Conservation (phyloP, 2,113 vertebrate species). For the Pampusana beccarii region DNA sequence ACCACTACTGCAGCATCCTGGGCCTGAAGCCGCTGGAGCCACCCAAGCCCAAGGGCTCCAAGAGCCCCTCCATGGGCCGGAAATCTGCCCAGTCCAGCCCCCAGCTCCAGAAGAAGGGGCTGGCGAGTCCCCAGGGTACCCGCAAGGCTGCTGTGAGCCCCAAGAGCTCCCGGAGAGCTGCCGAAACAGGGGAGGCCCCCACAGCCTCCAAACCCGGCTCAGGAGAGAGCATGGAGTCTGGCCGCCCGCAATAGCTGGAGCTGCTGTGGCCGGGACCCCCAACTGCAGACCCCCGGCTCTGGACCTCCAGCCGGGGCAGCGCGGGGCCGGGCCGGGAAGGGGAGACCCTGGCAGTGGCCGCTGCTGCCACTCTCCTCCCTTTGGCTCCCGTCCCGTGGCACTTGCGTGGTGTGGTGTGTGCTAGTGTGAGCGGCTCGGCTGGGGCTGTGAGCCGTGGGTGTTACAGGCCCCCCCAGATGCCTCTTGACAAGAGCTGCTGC, state of each 20-base stretch:
- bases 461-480: fast-evolving
- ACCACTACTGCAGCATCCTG: slow-evolving; percentile 88
- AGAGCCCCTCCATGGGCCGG: slow-evolving; percentile 85
- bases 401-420: slow-evolving; percentile 44
- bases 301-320: not conserved
- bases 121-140: slow-evolving; percentile 81
- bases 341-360: not conserved
- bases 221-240: not conserved
- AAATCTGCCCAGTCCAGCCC: slow-evolving; percentile 88
- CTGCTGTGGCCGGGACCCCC: not conserved
- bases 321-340: fast-evolving
- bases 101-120: slow-evolving; percentile 86
- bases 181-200: slow-evolving; percentile 68
- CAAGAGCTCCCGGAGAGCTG: slow-evolving; percentile 76
- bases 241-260: not conserved
- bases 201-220: slow-evolving; percentile 60
- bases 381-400: fast-evolving
- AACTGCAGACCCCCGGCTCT: not conserved
- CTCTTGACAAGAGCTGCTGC: not conserved
- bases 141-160: slow-evolving; percentile 82
- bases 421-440: not conserved
- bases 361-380: not conserved
- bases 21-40: slow-evolving; percentile 83
- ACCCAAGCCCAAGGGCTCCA: slow-evolving; percentile 85
- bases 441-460: not conserved